Base-by-base conservation (phyloP, 2,888 invertebrate species). In the Diabrotica balteata region DNA sequence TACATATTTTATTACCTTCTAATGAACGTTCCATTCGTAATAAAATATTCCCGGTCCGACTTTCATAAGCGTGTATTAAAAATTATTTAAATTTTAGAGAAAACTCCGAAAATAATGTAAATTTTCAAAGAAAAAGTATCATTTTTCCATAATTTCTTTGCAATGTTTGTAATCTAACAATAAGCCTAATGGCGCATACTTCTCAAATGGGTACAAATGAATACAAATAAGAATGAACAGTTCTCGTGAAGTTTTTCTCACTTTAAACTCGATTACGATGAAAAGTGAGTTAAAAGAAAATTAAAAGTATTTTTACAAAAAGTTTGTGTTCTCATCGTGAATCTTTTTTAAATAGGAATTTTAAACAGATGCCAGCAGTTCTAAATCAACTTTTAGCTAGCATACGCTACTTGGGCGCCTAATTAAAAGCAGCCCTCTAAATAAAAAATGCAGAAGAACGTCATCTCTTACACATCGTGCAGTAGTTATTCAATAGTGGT, bases 231-330 rank as follows among this genome's bases (percentile, higher is more conserved):
- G 72, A 74, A 75, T 71, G 69, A 70, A 67, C 72, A 68, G 72
- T 76, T 70, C 72, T 69, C 71, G 70, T 66, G 69, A 78, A 79
- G 74, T 80, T 80, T 79, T 75, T 76, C 72, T 75, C 67, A 72
- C 69, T 50, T 47, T 67, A 80, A 82, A 81, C 79, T 80, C 77
- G 75, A 81, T 82, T 82, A 81, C 76, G 75, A 76, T 71, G 71
- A 75, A 78, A 80, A 80, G 79, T 79, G 74, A 76, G 76, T 79
- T 78, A 79, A 74, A 76, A 76, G 76, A 75, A 80, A 82, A 81
- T 80, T 81, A 80, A 79, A 78, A 79, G 77, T 74, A 78, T 76
- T 79, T 78, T 77, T 75, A 76, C 74, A 78, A 79, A 73, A 78
- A 79, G 77, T 77, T 79, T 79, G 76, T 78, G 78, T 80, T 77